phyloP scores from a whole-genome alignment of 2,888 invertebrate genomes.

The Latrodectus hesperus region DNA sequence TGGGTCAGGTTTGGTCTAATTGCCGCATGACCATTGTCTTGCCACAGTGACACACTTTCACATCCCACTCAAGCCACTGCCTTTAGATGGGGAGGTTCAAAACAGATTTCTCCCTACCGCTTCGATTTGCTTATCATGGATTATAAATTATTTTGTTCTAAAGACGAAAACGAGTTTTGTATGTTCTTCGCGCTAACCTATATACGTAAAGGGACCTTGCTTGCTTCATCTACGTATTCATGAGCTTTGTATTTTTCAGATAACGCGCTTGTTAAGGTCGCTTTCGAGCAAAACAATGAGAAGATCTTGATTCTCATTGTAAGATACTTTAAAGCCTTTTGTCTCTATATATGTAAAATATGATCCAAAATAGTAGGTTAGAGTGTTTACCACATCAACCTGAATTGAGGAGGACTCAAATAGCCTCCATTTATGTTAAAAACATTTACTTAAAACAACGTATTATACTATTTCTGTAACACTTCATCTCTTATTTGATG shows the following conservation, averaged over 20 bases:
- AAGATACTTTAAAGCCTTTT: slow-evolving; percentile 57
- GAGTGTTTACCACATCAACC: slow-evolving; percentile 4
- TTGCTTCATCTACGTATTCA: slow-evolving; percentile 55
- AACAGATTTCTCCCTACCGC: slow-evolving; percentile 31
- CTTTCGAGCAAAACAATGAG: slow-evolving; percentile 29
- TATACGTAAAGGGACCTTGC: slow-evolving; percentile 59
- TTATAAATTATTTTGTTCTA: slow-evolving; percentile 39
- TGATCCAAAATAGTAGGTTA: slow-evolving; percentile 33
- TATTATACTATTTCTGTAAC: too few species aligned
- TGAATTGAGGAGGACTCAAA: slow-evolving; percentile 11
- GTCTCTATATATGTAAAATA: slow-evolving; percentile 50
- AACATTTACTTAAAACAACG: too few species aligned
- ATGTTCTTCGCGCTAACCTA: slow-evolving; percentile 49
- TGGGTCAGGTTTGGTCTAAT: slow-evolving; percentile 65
- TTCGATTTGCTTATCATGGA: slow-evolving; percentile 33
- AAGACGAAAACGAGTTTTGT: slow-evolving; percentile 51
- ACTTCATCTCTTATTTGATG: too few species aligned
- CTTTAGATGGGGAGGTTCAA: slow-evolving; percentile 8
- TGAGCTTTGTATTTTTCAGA: slow-evolving; percentile 14
- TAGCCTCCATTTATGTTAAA: slow-evolving; percentile 3
- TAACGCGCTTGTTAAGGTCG: slow-evolving; percentile 57
- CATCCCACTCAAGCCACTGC: slow-evolving; percentile 16
- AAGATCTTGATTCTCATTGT: slow-evolving; percentile 31
- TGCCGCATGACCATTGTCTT: slow-evolving; percentile 58
- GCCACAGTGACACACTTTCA: slow-evolving; percentile 67